Evolutionary conservation across 2,797 vertebrate species (phyloP).

Genomic region (Merluccius polli): DNA sequence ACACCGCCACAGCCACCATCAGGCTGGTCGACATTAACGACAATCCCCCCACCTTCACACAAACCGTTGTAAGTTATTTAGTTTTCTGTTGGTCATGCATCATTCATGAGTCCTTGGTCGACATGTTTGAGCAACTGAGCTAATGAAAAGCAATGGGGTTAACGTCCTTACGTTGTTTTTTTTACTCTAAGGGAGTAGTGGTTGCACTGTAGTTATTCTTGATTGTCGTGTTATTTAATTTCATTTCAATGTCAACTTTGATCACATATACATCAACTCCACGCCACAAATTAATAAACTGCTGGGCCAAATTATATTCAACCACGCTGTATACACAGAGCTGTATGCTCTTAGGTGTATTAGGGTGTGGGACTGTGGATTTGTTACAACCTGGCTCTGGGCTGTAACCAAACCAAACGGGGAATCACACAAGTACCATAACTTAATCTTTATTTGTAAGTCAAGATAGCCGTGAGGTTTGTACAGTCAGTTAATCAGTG

Average conservation of each 20-base stretch:
- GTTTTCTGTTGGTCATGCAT: neutral
- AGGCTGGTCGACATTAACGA: constrained; percentile 77
- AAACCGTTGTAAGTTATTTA: constrained; percentile 64
- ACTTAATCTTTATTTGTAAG: neutral
- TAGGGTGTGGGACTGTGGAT: neutral
- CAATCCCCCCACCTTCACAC: constrained; percentile 71
- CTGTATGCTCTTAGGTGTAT: no score
- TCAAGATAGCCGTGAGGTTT: neutral
- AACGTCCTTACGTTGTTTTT: neutral
- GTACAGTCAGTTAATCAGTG: neutral
- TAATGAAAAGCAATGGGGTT: neutral
- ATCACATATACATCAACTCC: no score
- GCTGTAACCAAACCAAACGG: neutral
- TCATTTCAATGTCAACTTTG: no score
- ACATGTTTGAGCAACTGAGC: no score
- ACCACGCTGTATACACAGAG: no score
- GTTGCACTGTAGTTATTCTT: neutral
- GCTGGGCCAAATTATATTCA: no score
- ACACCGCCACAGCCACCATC: constrained; percentile 64
- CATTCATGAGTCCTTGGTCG: no score
- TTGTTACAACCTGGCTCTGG: neutral
- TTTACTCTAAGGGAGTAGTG: neutral
- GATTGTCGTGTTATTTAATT: neutral
- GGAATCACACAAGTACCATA: neutral
- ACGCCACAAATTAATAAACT: no score